Percentiles rank a stretch among this genome's conserved stretches.
These are phyloP conservation scores for Carlito syrichta DNA, from an alignment of 2,113 vertebrate species.

Conservation along the genomic window DNA sequence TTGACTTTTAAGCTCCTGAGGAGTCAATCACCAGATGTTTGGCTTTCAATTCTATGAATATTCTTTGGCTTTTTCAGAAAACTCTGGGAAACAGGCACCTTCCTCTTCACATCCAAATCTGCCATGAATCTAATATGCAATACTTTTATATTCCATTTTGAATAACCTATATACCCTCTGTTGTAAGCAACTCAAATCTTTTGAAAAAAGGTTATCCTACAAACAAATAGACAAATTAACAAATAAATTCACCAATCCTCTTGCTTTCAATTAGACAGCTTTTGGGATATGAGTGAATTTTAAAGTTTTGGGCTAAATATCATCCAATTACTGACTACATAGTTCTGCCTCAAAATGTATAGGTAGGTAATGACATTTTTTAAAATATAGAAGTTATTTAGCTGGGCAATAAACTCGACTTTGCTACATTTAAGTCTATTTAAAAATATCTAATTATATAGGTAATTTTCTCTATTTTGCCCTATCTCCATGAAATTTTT, in stretches of 20 bases:
- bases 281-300: background rate
- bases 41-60: background rate
- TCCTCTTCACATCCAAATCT: background rate
- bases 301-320: background rate
- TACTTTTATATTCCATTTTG: background rate
- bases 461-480: background rate
- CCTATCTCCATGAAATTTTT: background rate
- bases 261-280: background rate
- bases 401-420: background rate
- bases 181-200: background rate
- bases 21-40: background rate
- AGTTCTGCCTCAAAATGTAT: background rate
- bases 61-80: constrained; percentile 31
- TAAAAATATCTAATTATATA: constrained; percentile 7
- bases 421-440: background rate
- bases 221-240: background rate
- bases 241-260: background rate
- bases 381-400: background rate
- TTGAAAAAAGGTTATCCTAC: background rate
- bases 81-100: background rate
- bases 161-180: background rate
- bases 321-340: background rate
- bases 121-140: background rate
- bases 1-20: background rate
- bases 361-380: background rate